A percentile compares a stretch with the other conserved stretches of the same genome.
These are phyloP conservation scores for Drosophila burlai DNA, from an alignment of 1,140 invertebrate species.

Conservation along the genomic window DNA sequence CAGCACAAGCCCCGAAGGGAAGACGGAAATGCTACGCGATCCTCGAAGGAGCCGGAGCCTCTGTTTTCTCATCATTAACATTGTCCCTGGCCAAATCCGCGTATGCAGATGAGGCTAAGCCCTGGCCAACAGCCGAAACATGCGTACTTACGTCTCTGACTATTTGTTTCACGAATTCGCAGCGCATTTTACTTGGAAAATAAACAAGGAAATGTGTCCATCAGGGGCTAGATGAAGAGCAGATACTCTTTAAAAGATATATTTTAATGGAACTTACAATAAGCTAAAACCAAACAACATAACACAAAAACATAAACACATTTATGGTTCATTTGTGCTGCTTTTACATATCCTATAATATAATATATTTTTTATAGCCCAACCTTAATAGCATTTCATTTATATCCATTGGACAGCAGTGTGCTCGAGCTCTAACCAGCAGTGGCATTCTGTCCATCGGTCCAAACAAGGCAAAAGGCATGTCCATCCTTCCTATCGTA, in stretches of 20 bases:
- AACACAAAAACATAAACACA: no score
- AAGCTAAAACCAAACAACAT: no score
- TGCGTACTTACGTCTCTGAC: constrained; percentile 73
- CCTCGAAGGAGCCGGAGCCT: constrained; percentile 3
- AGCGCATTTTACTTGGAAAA: constrained; percentile 69
- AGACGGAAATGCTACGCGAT: constrained; percentile 57
- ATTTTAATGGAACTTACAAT: background rate
- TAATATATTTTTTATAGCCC: background rate
- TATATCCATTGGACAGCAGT: constrained; percentile 6
- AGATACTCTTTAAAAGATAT: constrained; percentile 21
- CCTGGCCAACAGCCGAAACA: constrained; percentile 58
- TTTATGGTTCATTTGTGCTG: background rate
- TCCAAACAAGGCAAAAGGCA: constrained; percentile 81
- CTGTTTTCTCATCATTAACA: constrained; percentile 77
- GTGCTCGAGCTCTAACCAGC: constrained; percentile 42
- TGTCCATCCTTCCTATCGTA: constrained; percentile 79
- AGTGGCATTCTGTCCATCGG: constrained; percentile 75
- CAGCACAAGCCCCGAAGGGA: constrained; percentile 52
- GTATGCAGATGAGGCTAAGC: constrained; percentile 69
- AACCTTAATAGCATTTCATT: constrained; percentile 11
- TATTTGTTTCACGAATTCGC: constrained; percentile 81
- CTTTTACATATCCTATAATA: no score
- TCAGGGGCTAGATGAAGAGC: background rate
- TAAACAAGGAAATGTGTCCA: constrained; percentile 26
- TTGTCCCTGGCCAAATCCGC: constrained; percentile 61